These are phyloP conservation scores for Pentalonia nigronervosa DNA, from an alignment of 1,140 invertebrate species.

Conservation along the genomic window DNA sequence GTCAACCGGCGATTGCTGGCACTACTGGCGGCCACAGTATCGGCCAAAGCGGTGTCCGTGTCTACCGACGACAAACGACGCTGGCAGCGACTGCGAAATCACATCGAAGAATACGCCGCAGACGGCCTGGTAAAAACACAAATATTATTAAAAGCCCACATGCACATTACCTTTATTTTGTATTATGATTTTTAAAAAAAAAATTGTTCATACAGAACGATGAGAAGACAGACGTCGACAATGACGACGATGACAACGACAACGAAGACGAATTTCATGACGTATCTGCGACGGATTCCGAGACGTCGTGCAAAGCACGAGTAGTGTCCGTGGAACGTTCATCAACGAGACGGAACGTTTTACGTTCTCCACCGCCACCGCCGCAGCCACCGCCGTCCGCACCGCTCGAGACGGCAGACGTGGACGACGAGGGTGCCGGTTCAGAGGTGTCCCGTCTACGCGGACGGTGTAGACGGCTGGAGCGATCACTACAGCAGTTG, in stretches of 20 bases:
- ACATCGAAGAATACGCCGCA: background rate
- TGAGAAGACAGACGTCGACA: background rate
- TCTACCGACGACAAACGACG: background rate
- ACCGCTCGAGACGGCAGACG: background rate
- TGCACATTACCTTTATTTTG: background rate
- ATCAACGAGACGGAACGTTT: background rate
- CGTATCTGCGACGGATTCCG: background rate
- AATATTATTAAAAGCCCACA: background rate
- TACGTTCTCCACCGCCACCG: background rate
- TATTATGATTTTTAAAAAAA: background rate
- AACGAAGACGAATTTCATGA: background rate
- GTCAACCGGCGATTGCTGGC: slow-evolving; percentile 23
- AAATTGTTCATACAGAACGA: background rate
- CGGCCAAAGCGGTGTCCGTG: slow-evolving; percentile 12
- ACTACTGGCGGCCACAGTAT: background rate
- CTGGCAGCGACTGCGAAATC: background rate
- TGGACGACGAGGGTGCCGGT: background rate
- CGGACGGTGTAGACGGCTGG: background rate
- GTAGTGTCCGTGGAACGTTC: no score
- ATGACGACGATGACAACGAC: background rate
- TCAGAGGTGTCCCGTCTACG: slow-evolving; percentile 4
- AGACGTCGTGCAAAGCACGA: background rate
- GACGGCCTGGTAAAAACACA: background rate
- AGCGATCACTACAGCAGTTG: slow-evolving; percentile 2
- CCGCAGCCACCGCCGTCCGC: background rate